Evolutionary conservation across 2,888 invertebrate genomes (phyloP), one percentile per base, ranked within the genome.

Genomic region (Archaeoteleia sp.): DNA sequence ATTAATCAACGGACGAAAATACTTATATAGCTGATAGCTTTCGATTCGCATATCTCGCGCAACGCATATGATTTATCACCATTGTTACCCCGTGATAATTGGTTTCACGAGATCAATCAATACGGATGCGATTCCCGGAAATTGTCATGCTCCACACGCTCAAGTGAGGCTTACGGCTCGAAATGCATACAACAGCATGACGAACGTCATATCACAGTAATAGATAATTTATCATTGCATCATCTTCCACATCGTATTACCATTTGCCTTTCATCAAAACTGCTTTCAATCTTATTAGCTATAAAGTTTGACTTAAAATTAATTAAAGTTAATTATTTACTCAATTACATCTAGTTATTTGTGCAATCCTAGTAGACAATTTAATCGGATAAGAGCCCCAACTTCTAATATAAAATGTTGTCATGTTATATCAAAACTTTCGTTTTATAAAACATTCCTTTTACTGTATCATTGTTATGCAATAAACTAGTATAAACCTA

Each of bases 81-180:
- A 32, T 3, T 25, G 46, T 40, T 42, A 34, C 40, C 29, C 35
- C 23, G 13, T 42, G 42, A 49, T 63, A 55, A 63, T 62, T 62
- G 53, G 40, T 55, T 49, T 34, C 55, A 55, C 15, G 63, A 55
- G 55, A 63, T 63, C 55, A 55, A 49, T 63, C 49, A 49, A 55
- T 49, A 43, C 15, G 15, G 42, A 35, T 30, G 30, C 49, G 35
- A 43, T 55, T 49, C 49, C 14, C 49, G 55, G 43, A 55, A 55
- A 63, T 63, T 63, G 48, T 54, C 62, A 45, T 48, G 48, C 53
- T 62, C 53, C 35, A 29, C 46, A 37, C 30, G 46, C 43, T 46
- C 40, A 48, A 48, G 30, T 45, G 17, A 42, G 14, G 40, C 58
- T 58, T 48, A 46, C 42, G 46, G 45, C 54, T 54, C 35, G 30